Base-by-base conservation (phyloP, 2,888 invertebrate species). In the Diadromus collaris region DNA sequence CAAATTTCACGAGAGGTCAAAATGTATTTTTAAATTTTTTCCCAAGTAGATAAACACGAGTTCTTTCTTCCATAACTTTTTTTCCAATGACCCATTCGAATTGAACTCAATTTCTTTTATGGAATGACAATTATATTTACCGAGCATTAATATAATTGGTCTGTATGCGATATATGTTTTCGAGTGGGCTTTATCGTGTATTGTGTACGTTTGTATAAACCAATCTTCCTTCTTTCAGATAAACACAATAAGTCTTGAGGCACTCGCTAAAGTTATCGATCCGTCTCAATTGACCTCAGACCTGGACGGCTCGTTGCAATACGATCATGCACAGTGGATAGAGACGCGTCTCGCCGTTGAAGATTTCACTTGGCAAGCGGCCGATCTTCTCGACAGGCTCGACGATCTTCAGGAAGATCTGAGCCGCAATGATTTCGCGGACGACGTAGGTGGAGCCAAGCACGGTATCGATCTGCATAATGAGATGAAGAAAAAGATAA, bases 291-390 rank as follows among this genome's bases (percentile, higher is more conserved):
- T 99, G 85, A 98, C 99, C 21, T 92, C 95, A 48, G 99, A 99
- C 90, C 94, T 99, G 90, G 99, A 99, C 88, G 99, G 99, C 56
- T 95, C 96, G 32, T 93, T 99, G 86, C 95, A 95, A 86, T 99
- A 99, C 92, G 98, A 99, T 91, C 98, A 99, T 92, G 95, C 97
- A 84, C 97, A 97, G 90, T 99, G 99, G 99, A 96, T 99, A 87
- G 98, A 99, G 88, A 95, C 97, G 81, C 93, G 99, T 91, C 92
- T 98, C 91, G 97, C 97, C 75, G 94, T 98, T 86, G 99, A 99
- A 92, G 98, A 98, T 89, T 96, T 99, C 91, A 95, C 97, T 86
- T 98, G 98, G 97, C 97, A 98, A 92, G 97, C 98, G 1, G 95
- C 97, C 64, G 99, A 99, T 91, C 93, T 98, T 82, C 93, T 98